A percentile compares a stretch with the other conserved stretches of the same genome.
These are phyloP conservation scores for Monopis laevigella DNA, from an alignment of 2,888 invertebrate species.

Conservation along the genomic window DNA sequence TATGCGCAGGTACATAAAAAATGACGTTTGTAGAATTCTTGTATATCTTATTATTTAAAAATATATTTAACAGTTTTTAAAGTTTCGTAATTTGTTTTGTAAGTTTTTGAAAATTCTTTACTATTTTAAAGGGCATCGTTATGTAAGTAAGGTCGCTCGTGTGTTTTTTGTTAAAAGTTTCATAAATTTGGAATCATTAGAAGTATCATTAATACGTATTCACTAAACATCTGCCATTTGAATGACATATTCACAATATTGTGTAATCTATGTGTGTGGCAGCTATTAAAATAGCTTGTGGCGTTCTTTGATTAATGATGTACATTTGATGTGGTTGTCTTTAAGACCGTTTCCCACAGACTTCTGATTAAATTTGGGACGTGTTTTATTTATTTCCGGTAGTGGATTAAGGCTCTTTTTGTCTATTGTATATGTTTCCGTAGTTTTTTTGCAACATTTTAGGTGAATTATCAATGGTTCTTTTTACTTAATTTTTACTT, in stretches of 20 bases:
- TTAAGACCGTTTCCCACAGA: constrained; percentile 1
- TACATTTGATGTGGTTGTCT: constrained; percentile 3
- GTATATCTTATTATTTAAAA: too few species aligned
- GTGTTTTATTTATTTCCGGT: constrained; percentile 15
- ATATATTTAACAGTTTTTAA: too few species aligned
- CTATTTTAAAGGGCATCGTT: too few species aligned
- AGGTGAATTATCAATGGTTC: background rate
- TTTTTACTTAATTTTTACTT: background rate
- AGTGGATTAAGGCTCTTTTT: constrained; percentile 1
- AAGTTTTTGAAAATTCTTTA: too few species aligned
- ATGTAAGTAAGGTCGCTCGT: too few species aligned
- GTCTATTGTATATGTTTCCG: constrained; percentile 1
- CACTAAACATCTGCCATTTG: constrained; percentile 38
- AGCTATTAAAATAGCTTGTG: too few species aligned
- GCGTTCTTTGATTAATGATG: constrained; percentile 2
- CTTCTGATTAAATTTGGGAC: constrained; percentile 28
- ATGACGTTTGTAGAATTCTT: too few species aligned
- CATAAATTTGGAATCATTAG: background rate
- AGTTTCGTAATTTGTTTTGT: too few species aligned
- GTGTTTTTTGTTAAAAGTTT: too few species aligned
- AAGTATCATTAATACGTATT: constrained; percentile 44
- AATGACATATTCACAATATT: constrained; percentile 30
- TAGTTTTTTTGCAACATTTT: background rate
- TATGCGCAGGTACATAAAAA: too few species aligned
- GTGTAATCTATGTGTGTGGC: constrained; percentile 20